Percentiles rank a stretch among this genome's conserved stretches.
Conservation (phyloP, 2,113 vertebrate genomes). For the Pseudorasbora parva region DNA sequence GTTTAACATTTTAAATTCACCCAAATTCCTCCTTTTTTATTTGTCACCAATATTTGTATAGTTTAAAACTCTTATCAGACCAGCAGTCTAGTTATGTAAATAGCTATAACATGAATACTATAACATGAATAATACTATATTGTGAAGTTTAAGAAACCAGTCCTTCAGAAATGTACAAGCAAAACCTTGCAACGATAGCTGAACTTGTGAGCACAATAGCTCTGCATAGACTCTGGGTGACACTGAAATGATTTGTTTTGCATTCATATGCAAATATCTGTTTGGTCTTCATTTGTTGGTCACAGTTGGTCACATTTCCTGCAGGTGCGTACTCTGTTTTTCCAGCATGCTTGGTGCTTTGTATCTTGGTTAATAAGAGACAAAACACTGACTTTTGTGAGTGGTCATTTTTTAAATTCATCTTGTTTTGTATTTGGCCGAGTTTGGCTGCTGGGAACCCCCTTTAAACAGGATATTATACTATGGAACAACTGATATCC, state of each 20-base stretch:
- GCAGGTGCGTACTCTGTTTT: background rate
- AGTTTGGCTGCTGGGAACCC: background rate
- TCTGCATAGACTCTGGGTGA: background rate
- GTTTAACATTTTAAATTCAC: no score
- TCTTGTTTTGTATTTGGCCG: background rate
- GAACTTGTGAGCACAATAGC: conserved; percentile 6
- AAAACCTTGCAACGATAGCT: background rate
- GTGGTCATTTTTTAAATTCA: background rate
- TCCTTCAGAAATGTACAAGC: background rate
- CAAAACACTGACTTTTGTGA: background rate
- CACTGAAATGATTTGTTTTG: background rate
- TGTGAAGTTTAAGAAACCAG: background rate
- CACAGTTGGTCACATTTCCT: background rate
- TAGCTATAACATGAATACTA: background rate
- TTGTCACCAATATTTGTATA: no score
- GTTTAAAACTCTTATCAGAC: background rate
- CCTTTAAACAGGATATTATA: background rate
- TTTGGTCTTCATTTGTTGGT: background rate
- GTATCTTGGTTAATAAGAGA: background rate
- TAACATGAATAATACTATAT: background rate
- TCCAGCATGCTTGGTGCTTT: conserved; percentile 2
- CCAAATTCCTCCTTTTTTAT: no score
- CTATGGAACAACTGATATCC: conserved; percentile 1
- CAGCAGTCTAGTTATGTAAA: background rate
- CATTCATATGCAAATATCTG: conserved; percentile 27